Conservation (phyloP, 23 tunicate genomes). For the Trididemnum nubilum region DNA sequence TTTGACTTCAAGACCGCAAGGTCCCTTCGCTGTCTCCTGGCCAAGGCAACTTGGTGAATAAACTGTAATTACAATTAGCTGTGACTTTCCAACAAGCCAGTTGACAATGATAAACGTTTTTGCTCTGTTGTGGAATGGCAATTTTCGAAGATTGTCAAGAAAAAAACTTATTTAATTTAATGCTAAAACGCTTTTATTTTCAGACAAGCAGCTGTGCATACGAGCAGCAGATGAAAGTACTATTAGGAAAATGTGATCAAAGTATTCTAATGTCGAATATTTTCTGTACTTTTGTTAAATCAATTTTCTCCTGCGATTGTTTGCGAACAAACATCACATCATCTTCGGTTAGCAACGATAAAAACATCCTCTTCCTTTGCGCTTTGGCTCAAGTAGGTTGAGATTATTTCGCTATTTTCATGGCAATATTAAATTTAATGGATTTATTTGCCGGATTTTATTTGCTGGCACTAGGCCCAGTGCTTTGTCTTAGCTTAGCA, state of each 20-base stretch:
- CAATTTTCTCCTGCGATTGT: conserved; percentile 17
- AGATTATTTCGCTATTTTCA: too few species aligned
- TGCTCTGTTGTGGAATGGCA: neutral
- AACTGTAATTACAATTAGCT: too few species aligned
- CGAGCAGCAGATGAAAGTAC: neutral
- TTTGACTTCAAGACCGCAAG: too few species aligned
- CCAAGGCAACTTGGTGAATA: too few species aligned
- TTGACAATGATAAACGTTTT: too few species aligned
- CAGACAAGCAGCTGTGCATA: neutral
- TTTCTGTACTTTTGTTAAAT: conserved; percentile 24
- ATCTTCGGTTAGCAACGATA: conserved; percentile 29
- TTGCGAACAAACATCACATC: neutral
- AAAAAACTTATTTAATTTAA: neutral
- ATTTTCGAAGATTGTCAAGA: neutral
- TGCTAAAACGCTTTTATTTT: neutral
- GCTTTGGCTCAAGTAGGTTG: conserved; percentile 57
- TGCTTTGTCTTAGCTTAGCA: too few species aligned
- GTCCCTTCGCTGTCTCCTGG: too few species aligned
- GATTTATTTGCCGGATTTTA: too few species aligned
- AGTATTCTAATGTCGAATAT: conserved; percentile 11
- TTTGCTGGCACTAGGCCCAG: too few species aligned
- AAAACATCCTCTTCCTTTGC: conserved; percentile 46
- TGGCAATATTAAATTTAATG: too few species aligned
- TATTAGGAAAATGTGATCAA: neutral
- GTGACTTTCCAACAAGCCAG: too few species aligned